Evolutionary conservation across 2,888 invertebrate genomes (phyloP).

Genomic region (Scaptomyza caliginosa): DNA sequence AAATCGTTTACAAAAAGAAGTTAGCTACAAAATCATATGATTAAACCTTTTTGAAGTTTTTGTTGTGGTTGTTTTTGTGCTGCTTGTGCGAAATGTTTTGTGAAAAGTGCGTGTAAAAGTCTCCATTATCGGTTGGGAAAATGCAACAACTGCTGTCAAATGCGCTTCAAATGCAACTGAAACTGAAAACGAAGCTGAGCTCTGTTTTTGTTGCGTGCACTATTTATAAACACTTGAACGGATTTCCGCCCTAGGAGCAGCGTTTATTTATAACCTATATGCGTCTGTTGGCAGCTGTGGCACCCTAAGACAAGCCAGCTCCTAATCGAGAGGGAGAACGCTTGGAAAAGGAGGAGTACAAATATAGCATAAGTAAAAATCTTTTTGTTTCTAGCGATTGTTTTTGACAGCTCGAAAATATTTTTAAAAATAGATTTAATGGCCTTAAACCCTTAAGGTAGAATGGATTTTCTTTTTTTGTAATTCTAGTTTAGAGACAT

Average conservation of each 20-base stretch:
- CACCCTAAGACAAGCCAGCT: background rate
- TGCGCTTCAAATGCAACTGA: constrained; percentile 42
- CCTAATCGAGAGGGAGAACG: background rate
- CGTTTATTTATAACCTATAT: constrained; percentile 34
- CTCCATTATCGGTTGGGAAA: constrained; percentile 41
- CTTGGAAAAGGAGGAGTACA: background rate
- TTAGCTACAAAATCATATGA: constrained; percentile 14
- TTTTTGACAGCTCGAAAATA: too few species aligned
- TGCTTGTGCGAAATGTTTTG: constrained; percentile 59
- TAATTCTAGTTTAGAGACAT: too few species aligned
- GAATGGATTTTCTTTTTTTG: background rate
- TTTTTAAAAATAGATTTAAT: too few species aligned
- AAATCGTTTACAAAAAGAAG: background rate
- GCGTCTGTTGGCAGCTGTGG: constrained; percentile 17
- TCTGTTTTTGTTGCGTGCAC: background rate
- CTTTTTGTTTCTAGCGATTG: too few species aligned
- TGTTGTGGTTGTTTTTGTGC: constrained; percentile 34
- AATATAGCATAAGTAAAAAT: background rate
- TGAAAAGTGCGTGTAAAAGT: constrained; percentile 65
- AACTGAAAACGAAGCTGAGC: constrained; percentile 24
- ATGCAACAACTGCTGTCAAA: constrained; percentile 28
- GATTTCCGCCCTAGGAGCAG: constrained; percentile 37
- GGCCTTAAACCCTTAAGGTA: too few species aligned
- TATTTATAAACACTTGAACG: constrained; percentile 29
- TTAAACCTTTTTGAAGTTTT: constrained; percentile 45